Conservation (phyloP, 1,140 invertebrate genomes). For the Lepidotrigona ventralis region DNA sequence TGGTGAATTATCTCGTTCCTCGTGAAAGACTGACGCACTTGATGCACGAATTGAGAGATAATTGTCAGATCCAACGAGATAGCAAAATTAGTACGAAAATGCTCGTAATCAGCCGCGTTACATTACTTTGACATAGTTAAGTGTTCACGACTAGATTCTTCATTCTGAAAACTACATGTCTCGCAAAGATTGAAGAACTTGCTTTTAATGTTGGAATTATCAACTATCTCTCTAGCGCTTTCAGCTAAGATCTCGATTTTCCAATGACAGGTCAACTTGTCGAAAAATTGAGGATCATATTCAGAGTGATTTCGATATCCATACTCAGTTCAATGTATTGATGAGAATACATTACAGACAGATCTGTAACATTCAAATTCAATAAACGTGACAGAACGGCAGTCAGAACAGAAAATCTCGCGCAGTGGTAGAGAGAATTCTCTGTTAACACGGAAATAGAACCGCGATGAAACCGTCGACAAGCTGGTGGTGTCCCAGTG, state of each 20-base stretch:
- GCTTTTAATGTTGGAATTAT: not conserved
- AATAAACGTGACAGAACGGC: not conserved
- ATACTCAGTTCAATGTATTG: no score
- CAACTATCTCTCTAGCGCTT: no score
- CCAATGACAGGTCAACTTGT: no score
- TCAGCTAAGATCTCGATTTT: no score
- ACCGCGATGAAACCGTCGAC: not conserved
- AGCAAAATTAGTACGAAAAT: not conserved
- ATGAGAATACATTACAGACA: no score
- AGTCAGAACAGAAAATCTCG: not conserved
- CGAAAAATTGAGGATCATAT: no score
- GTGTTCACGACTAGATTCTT: not conserved
- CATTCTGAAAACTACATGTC: not conserved
- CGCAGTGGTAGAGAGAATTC: not conserved
- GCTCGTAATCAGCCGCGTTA: slow-evolving; percentile 40
- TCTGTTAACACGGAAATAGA: not conserved
- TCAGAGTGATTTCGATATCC: no score
- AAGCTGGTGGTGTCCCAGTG: not conserved
- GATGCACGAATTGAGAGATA: slow-evolving; percentile 30
- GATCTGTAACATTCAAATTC: not conserved
- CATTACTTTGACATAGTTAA: not conserved
- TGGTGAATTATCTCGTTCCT: not conserved
- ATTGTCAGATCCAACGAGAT: slow-evolving; percentile 23
- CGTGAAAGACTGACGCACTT: slow-evolving; percentile 37
- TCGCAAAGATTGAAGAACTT: slow-evolving; percentile 4